Conservation (phyloP, 2,113 vertebrate species). For the Hoplias malabaricus region DNA sequence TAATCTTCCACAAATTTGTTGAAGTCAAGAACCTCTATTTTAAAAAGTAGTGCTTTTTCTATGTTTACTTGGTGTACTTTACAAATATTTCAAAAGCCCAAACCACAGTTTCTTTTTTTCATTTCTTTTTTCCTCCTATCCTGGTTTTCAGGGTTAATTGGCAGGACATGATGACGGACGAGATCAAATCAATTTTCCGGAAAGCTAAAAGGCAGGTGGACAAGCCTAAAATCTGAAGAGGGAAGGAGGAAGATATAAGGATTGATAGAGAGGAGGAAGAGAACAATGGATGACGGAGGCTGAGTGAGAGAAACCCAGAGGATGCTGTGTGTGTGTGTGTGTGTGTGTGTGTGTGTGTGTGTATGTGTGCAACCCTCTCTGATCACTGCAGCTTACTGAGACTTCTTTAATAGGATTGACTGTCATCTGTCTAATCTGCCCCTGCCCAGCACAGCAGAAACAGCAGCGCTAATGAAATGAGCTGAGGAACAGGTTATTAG, state of each 20-base stretch:
- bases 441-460: conserved; percentile 73
- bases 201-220: conserved; percentile 72
- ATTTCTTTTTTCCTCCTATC: not conserved
- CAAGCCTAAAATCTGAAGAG: conserved; percentile 67
- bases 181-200: conserved; percentile 82
- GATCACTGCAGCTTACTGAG: conserved; percentile 65
- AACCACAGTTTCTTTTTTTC: not conserved
- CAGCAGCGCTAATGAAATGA: conserved; percentile 71
- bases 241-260: conserved; percentile 8
- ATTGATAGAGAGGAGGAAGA: not conserved
- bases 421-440: conserved; percentile 70
- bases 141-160: conserved; percentile 76
- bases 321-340: conserved; percentile 50
- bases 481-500: conserved; percentile 44
- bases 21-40: not conserved
- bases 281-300: conserved; percentile 15
- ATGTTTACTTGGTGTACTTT: no score
- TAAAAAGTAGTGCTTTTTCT: not conserved
- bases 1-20: no score
- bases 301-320: conserved; percentile 28
- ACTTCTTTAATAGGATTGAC: conserved; percentile 79
- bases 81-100: not conserved
- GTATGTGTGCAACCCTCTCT: conserved; percentile 45
- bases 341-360: conserved; percentile 49
- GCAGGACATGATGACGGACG: conserved; percentile 80